Evolutionary conservation across 2,113 vertebrate genomes (phyloP).

Genomic region (Chunga burmeisteri): DNA sequence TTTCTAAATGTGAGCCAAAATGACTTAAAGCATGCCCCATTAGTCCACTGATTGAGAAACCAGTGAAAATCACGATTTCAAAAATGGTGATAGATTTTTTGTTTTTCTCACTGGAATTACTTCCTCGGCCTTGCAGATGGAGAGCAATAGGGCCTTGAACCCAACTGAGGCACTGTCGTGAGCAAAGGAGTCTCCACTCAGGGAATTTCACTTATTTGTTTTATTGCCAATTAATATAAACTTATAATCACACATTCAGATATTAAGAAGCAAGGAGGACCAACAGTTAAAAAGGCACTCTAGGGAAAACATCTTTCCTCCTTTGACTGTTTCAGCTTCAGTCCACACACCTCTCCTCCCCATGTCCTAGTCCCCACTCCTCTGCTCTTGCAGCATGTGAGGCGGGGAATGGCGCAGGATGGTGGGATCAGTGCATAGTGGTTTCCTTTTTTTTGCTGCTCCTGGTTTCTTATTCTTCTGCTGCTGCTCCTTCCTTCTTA

Average conservation of each 20-base stretch:
- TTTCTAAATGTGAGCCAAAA: slow-evolving; percentile 1
- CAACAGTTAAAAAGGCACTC: neutral
- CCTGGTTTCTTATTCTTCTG: neutral
- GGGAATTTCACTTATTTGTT: neutral
- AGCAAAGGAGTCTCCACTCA: neutral
- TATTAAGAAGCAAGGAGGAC: neutral
- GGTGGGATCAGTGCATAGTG: neutral
- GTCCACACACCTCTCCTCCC: neutral
- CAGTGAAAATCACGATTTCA: neutral
- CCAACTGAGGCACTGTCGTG: neutral
- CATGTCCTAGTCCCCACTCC: neutral
- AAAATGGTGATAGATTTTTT: neutral
- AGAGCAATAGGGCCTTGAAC: neutral
- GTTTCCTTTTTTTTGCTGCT: neutral
- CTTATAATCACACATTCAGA: neutral
- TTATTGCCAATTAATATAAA: neutral
- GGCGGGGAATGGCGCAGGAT: fast-evolving
- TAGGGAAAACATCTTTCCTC: neutral
- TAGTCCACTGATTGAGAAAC: neutral
- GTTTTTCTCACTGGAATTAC: neutral
- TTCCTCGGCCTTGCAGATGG: neutral
- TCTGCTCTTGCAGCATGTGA: neutral
- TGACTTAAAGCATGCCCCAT: neutral
- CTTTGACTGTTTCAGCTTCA: fast-evolving
- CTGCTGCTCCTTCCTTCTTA: neutral